Base-by-base conservation (phyloP, 2,888 invertebrate genomes). In the Apotomis betuletana region DNA sequence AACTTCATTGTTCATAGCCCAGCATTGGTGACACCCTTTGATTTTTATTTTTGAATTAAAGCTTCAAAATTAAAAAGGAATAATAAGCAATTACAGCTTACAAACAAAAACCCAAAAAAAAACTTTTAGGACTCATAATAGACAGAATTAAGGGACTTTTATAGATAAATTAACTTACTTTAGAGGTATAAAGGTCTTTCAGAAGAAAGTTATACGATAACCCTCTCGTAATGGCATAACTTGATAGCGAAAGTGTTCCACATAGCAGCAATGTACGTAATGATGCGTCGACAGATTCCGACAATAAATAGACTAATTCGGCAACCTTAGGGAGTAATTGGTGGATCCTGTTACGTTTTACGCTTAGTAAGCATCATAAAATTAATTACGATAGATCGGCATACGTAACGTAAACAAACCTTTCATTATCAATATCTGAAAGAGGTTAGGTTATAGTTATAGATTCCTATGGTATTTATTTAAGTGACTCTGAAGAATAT, bases 401-500 rank as follows among this genome's bases (percentile, higher is more conserved):
- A 44, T 9, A n/a, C 13, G 13, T n/a, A 51, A 57, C 69, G 69
- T 63, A 70, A 70, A 63, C 63, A 64, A 58, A 41, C 51, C 59
- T 57, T 5, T 3, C 41, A 52, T 13, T 27, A 12, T 62, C 9
- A 38, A 60, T n/a, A 49, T 52, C 5, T n/a, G 13, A 5, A 52
- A 15, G 67, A 10, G 13, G 44, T 52, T 15, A 54, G 44, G 12
- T 27, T 5, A 12, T 3, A 5, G 12, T 27, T 5, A 12, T 3
- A 5, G 9, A 3, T 27, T 44, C 27, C 12, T 8, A 6, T 36
- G 41, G 8, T 8, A 54, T n/a, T 44, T 3, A 13, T n/a, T 36
- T 36, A 8, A 38, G 0, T 44, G 6, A 1, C 10, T 12, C 63
- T 57, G 3, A 27, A 49, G 49, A 10, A 9, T 49, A 9, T 9